phyloP scores from a whole-genome alignment of 2,888 invertebrate genomes.

The Drosophila nr. fundita region DNA sequence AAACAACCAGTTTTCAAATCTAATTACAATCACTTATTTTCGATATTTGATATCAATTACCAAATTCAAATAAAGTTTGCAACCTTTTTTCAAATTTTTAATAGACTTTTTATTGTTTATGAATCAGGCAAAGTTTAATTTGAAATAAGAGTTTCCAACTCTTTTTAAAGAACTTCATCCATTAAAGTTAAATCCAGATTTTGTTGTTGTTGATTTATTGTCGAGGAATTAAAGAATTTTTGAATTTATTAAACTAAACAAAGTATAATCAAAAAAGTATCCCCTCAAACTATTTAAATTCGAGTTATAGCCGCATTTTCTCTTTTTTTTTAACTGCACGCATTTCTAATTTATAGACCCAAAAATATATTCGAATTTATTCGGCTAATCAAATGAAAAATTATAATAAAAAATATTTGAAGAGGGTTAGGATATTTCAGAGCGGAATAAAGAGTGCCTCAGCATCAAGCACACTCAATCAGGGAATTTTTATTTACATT shows the following conservation, averaged over 20 bases:
- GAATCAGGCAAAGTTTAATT: not conserved
- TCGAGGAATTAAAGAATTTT: not conserved
- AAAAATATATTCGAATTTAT: not conserved
- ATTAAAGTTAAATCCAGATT: not conserved
- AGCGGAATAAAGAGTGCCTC: not conserved
- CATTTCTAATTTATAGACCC: not conserved
- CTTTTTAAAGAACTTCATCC: not conserved
- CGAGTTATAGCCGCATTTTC: not conserved
- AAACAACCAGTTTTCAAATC: not conserved
- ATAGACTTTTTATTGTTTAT: not conserved
- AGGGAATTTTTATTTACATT: conserved; percentile 2
- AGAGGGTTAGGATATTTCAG: not conserved
- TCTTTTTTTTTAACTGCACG: not conserved
- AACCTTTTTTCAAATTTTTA: no score
- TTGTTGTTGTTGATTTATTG: not conserved
- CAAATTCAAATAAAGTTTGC: not conserved
- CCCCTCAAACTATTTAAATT: not conserved
- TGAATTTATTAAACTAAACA: not conserved
- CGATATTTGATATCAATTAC: not conserved
- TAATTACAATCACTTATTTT: not conserved
- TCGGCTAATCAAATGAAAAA: not conserved
- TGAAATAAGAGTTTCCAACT: not conserved
- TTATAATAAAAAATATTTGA: not conserved
- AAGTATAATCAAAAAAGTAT: not conserved
- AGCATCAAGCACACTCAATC: not conserved